A percentile compares a stretch with the other conserved stretches of the same genome.
Conservation (phyloP, 2,888 invertebrate species). For the Nephrotoma flavescens region DNA sequence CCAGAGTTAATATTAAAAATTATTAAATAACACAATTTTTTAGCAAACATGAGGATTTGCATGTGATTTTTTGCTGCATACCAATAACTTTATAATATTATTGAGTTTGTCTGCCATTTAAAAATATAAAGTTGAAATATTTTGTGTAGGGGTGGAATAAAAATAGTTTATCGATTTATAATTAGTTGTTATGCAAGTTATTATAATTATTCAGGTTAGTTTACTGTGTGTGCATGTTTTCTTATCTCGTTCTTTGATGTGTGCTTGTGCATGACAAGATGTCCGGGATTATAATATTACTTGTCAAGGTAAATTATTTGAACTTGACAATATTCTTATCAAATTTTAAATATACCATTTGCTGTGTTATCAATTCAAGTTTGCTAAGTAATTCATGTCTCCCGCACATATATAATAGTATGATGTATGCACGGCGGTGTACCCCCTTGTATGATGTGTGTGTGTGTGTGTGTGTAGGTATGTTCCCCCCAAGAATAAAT, state of each 20-base stretch:
- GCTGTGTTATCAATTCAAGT: neutral
- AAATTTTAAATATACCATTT: neutral
- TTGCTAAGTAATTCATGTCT: neutral
- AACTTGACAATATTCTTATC: neutral
- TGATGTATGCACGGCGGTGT: neutral
- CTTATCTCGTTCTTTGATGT: neutral
- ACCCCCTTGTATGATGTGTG: neutral
- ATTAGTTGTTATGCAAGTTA: neutral
- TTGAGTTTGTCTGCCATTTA: neutral
- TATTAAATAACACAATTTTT: neutral
- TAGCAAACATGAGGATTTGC: neutral
- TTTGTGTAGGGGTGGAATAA: neutral
- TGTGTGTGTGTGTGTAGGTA: neutral
- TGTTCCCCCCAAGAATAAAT: neutral
- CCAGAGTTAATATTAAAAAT: neutral
- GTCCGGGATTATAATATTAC: neutral
- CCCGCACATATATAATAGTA: neutral
- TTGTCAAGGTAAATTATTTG: neutral
- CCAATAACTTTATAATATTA: neutral
- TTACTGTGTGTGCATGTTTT: neutral
- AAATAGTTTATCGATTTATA: neutral
- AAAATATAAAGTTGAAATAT: neutral
- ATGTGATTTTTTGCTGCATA: neutral
- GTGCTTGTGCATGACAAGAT: neutral
- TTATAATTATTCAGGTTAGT: neutral